Percentiles rank a stretch among this genome's conserved stretches.
phyloP scores from a whole-genome alignment of 2,888 invertebrate genomes.

The Dryobotodes eremita region DNA sequence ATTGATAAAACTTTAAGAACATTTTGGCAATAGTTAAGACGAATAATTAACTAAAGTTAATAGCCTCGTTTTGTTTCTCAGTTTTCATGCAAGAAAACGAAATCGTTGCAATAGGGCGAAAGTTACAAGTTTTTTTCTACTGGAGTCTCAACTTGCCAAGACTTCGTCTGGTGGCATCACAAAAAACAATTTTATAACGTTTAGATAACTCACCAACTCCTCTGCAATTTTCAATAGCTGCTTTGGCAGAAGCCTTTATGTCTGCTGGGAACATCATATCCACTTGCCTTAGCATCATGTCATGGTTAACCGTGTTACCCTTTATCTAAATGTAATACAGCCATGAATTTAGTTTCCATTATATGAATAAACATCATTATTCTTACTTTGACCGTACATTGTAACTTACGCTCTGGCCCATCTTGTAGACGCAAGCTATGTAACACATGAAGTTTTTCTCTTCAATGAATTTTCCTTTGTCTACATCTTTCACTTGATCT shows the following conservation, averaged over 20 bases:
- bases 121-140: neutral
- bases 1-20: neutral
- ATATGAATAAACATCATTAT: neutral
- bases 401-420: constrained; percentile 72
- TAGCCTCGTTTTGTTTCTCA: neutral
- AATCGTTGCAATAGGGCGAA: neutral
- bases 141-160: neutral
- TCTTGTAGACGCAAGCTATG: constrained; percentile 74
- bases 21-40: neutral
- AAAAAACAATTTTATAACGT: neutral
- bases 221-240: constrained; percentile 74
- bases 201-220: constrained; percentile 67
- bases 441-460: constrained; percentile 78
- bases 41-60: neutral
- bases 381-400: constrained; percentile 7
- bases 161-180: neutral
- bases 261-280: constrained; percentile 81
- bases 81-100: neutral
- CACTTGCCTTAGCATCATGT: constrained; percentile 77
- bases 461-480: constrained; percentile 76
- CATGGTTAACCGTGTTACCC: constrained; percentile 75
- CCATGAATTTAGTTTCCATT: neutral
- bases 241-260: constrained; percentile 75
- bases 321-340: constrained; percentile 71
- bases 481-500: constrained; percentile 76